A percentile compares a stretch with the other conserved stretches of the same genome.
These are phyloP conservation scores for Eulemur mongoz DNA, from an alignment of 2,797 vertebrate species.

Conservation along the genomic window DNA sequence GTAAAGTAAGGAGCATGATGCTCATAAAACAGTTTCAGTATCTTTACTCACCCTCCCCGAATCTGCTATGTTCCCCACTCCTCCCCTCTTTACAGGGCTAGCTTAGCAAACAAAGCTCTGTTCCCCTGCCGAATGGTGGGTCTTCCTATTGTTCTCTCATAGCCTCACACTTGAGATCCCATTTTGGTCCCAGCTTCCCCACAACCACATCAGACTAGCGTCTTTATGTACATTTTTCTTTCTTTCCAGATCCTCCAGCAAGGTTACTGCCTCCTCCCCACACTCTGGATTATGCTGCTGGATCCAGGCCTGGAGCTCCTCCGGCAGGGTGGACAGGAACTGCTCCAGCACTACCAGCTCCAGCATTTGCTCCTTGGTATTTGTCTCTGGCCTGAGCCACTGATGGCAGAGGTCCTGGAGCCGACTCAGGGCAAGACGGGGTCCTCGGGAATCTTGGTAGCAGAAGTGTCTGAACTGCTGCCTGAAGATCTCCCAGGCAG, in stretches of 20 bases:
- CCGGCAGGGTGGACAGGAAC: background rate
- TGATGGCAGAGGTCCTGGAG: background rate
- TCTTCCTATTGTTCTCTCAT: background rate
- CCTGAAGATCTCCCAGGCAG: background rate
- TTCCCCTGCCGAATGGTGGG: background rate
- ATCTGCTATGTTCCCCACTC: background rate
- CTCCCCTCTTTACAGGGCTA: background rate
- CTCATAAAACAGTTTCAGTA: background rate
- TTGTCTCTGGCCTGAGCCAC: background rate
- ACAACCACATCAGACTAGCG: background rate
- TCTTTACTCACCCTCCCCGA: background rate
- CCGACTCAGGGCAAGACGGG: rapidly evolving
- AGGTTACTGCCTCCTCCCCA: background rate
- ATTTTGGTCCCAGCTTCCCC: background rate
- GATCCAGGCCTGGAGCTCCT: background rate
- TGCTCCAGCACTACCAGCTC: background rate
- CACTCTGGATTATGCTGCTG: background rate
- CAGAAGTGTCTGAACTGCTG: background rate
- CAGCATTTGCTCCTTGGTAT: background rate
- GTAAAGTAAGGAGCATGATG: background rate
- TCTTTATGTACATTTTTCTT: background rate
- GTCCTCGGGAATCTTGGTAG: background rate
- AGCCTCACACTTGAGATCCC: background rate
- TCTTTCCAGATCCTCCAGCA: background rate
- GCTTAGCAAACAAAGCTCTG: background rate